Conservation (phyloP, 2,888 invertebrate genomes). For the Scotopteryx bipunctaria region DNA sequence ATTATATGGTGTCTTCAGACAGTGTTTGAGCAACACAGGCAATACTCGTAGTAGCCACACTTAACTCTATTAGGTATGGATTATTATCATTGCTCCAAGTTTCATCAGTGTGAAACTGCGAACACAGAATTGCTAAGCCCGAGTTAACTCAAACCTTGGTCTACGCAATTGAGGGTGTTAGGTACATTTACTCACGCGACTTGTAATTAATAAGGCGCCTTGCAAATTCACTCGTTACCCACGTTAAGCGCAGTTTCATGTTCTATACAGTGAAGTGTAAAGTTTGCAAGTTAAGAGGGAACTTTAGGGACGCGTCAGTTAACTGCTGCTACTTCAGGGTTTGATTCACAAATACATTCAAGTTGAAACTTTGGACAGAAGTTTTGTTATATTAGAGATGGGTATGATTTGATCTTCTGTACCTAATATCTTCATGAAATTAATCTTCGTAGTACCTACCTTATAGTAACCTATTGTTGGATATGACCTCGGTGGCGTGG, state of each 20-base stretch:
- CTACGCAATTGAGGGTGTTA: slow-evolving; percentile 4
- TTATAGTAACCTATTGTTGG: too few relatives aligned
- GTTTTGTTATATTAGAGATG: slow-evolving; percentile 24
- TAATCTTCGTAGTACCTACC: too few relatives aligned
- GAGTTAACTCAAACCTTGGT: neutral
- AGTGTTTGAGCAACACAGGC: too few relatives aligned
- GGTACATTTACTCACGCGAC: slow-evolving; percentile 26
- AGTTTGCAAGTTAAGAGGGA: slow-evolving; percentile 42
- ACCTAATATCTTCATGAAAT: too few relatives aligned
- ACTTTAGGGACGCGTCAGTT: slow-evolving; percentile 43
- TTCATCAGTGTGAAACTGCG: neutral
- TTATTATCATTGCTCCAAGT: neutral
- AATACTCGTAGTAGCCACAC: slow-evolving; percentile 1
- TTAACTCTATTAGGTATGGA: neutral
- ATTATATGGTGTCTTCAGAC: neutral
- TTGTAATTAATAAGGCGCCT: slow-evolving; percentile 37
- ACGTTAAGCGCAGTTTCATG: slow-evolving; percentile 42
- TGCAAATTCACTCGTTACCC: slow-evolving; percentile 37
- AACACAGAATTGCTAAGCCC: neutral
- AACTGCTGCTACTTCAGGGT: slow-evolving; percentile 36
- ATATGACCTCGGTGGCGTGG: too few relatives aligned
- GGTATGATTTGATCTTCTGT: slow-evolving; percentile 20
- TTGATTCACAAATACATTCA: slow-evolving; percentile 35
- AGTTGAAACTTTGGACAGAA: slow-evolving; percentile 26
- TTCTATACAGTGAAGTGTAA: slow-evolving; percentile 39